Evolutionary conservation across 2,888 invertebrate genomes (phyloP).

Genomic region (Schrankia costaestrigalis): DNA sequence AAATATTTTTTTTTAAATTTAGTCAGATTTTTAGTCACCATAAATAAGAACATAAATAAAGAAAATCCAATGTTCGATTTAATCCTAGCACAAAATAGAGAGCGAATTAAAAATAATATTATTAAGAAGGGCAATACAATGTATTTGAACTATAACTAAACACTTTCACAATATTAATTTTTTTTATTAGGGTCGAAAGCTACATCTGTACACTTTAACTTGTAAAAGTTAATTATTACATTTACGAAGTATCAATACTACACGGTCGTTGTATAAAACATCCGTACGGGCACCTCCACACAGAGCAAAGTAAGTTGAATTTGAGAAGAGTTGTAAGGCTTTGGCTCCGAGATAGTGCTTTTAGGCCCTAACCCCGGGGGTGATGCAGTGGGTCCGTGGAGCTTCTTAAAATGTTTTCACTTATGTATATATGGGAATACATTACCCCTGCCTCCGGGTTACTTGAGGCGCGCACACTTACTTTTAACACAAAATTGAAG

Average conservation of each 20-base stretch:
- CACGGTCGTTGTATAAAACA: slow-evolving; percentile 39
- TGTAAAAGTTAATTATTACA: neutral
- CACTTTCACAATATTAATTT: too few relatives aligned
- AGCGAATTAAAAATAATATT: too few relatives aligned
- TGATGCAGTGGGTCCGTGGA: slow-evolving; percentile 78
- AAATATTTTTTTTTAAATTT: too few relatives aligned
- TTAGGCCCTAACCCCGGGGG: slow-evolving; percentile 81
- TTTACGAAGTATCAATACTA: slow-evolving; percentile 47
- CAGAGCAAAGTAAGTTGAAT: slow-evolving; percentile 79
- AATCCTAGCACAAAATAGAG: too few relatives aligned
- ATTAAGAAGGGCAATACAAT: too few relatives aligned
- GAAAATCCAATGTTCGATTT: too few relatives aligned
- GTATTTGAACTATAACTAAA: too few relatives aligned
- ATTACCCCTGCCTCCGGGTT: slow-evolving; percentile 76
- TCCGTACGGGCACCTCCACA: slow-evolving; percentile 66
- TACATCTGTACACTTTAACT: too few relatives aligned
- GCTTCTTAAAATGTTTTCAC: slow-evolving; percentile 81
- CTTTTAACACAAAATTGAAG: slow-evolving; percentile 79
- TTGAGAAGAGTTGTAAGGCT: slow-evolving; percentile 81
- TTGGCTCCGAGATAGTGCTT: slow-evolving; percentile 81
- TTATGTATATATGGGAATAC: slow-evolving; percentile 80
- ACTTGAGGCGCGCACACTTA: slow-evolving; percentile 74
- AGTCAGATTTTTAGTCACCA: too few relatives aligned
- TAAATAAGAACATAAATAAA: too few relatives aligned
- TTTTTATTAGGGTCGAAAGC: too few relatives aligned